Base-by-base conservation (phyloP, 1,140 invertebrate genomes). In the Drosophila ohnishii region DNA sequence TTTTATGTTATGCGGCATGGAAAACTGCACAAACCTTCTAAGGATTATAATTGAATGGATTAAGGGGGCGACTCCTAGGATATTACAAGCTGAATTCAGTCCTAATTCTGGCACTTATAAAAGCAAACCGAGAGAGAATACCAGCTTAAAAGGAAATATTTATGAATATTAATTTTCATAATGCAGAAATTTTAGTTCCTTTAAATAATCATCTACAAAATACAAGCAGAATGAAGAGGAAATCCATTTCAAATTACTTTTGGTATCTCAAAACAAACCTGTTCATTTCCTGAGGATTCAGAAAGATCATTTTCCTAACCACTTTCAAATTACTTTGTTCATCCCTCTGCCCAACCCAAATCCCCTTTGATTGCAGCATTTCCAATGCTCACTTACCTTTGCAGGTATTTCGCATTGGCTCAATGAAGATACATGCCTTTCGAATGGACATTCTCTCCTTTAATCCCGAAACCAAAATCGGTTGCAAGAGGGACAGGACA, bases 351-450 rank as follows among this genome's bases (percentile, higher is more conserved):
- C 45, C 47, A 44, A 16, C 32, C 19, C 37, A 59, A 71, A 59
- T 59, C 53, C 44, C 37, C 66, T 35, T 71, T 56, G 67, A 71
- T 71, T 71, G 67, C 69, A 48, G 28, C 53, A 71, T 66, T 66
- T 45, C 32, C 51, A 47, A 71, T 71, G 30, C 34, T 47, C 66
- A 32, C 37, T 70, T 70, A 67, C 62, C 63, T 70, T 67, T 34
- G 70, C 78, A 81, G 81, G 82, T 78, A 83, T 82, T 85, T 80
- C 66, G 60, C 81, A 85, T 85, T 65, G 69, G 34, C 37, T 58
- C 50, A 58, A 71, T 70, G 53, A 57, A 79, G 58, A 37, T 22
- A 56, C 37, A 66, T 61, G 59, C 67, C 39, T 69, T 67, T 25
- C 32, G 59, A 45, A 32, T 19, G 47, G 42, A 51, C 39, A 51